These are phyloP conservation scores for Chrysochloris asiatica DNA, from an alignment of 2,113 vertebrate species.

Conservation along the genomic window DNA sequence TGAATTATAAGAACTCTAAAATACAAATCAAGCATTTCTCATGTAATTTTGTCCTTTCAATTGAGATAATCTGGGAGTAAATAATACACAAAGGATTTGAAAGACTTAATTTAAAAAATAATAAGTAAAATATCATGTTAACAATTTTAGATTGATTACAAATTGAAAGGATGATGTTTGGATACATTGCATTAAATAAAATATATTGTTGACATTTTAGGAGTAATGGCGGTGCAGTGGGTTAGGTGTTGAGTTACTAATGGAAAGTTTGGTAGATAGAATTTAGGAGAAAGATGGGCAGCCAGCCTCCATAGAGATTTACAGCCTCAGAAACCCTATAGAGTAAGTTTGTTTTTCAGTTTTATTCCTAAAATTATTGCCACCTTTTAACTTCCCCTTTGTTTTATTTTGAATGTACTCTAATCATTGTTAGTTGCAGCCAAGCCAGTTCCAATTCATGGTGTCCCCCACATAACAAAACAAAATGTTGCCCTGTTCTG, in stretches of 20 bases:
- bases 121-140: no score
- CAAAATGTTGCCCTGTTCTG: neutral
- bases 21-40: neutral
- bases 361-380: neutral
- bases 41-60: neutral
- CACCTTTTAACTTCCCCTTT: neutral
- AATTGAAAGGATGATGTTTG: constrained; percentile 21
- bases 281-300: no score
- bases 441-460: neutral
- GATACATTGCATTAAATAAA: constrained; percentile 32
- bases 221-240: no score
- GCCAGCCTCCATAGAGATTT: no score
- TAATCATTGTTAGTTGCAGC: neutral
- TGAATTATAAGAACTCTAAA: no score
- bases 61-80: neutral
- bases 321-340: no score
- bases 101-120: neutral
- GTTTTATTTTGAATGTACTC: neutral
- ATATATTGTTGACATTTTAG: no score
- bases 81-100: neutral
- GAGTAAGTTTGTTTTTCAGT: no score
- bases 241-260: no score
- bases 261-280: no score
- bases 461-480: neutral
- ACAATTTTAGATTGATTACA: no score